Conservation (phyloP, 1,140 invertebrate species). For the Lordiphosa stackelbergi region DNA sequence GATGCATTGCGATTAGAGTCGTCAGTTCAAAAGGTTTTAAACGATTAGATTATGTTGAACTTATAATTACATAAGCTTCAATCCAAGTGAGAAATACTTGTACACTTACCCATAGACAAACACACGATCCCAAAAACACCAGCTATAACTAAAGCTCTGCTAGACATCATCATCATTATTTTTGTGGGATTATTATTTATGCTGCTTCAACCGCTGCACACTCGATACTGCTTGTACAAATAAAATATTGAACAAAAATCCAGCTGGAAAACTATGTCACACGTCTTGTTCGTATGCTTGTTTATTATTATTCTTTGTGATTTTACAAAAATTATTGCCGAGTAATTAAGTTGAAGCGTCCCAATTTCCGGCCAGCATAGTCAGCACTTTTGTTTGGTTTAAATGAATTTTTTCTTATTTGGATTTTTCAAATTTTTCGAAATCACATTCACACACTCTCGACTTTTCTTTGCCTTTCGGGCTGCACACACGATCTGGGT, state of each 20-base stretch:
- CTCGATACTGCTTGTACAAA: slow-evolving; percentile 13
- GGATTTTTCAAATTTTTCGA: slow-evolving; percentile 16
- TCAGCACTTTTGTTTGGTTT: slow-evolving; percentile 58
- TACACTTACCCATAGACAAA: background rate
- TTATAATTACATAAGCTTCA: slow-evolving; percentile 22
- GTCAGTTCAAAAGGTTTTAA: slow-evolving; percentile 19
- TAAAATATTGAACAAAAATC: slow-evolving; percentile 18
- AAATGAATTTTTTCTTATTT: slow-evolving; percentile 26
- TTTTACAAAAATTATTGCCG: slow-evolving; percentile 56
- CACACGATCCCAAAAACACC: slow-evolving; percentile 34
- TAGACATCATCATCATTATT: slow-evolving; percentile 27
- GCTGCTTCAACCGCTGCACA: slow-evolving; percentile 15
- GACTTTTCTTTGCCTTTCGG: background rate
- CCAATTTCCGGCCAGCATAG: slow-evolving; percentile 49
- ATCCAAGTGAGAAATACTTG: no score
- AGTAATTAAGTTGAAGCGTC: slow-evolving; percentile 60
- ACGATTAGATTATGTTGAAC: slow-evolving; percentile 58
- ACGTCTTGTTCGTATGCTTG: slow-evolving; percentile 35
- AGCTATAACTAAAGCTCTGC: slow-evolving; percentile 23
- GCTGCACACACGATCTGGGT: slow-evolving; percentile 8
- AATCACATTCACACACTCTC: background rate
- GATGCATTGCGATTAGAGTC: slow-evolving; percentile 46
- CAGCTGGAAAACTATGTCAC: slow-evolving; percentile 45
- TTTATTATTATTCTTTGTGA: slow-evolving; percentile 49
- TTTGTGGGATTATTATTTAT: background rate